Percentiles rank a stretch among this genome's conserved stretches.
These are phyloP conservation scores for Slavum lentiscoides DNA, from an alignment of 2,888 invertebrate genomes.

Conservation along the genomic window DNA sequence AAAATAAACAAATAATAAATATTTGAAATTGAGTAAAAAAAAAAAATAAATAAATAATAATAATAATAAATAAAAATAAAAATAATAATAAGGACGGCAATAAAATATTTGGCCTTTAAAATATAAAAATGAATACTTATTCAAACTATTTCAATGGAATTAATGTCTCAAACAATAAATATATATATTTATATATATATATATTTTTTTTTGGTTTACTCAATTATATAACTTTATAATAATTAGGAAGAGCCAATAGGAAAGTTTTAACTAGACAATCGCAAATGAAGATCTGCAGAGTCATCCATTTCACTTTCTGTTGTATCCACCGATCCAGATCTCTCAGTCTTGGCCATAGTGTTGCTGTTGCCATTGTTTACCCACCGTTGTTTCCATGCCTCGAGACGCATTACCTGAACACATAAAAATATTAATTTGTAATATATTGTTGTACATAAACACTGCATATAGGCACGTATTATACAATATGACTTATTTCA, in stretches of 20 bases:
- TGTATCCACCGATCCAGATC: constrained; percentile 60
- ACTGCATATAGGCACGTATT: too few species aligned
- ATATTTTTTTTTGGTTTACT: background rate
- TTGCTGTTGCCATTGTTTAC: constrained; percentile 59
- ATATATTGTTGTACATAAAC: background rate
- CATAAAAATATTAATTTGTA: background rate
- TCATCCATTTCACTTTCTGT: constrained; percentile 64
- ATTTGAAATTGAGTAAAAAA: constrained; percentile 17
- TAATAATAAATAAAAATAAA: constrained; percentile 26
- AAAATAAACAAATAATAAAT: constrained; percentile 49
- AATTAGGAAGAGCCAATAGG: background rate
- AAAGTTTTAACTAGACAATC: constrained; percentile 52
- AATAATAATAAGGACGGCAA: constrained; percentile 44
- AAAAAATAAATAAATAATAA: too few species aligned
- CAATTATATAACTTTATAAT: constrained; percentile 5
- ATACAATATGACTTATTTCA: background rate
- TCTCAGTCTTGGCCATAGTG: constrained; percentile 59
- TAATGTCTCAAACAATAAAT: background rate
- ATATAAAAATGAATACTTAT: constrained; percentile 11
- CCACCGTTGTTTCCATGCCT: constrained; percentile 65
- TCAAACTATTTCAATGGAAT: constrained; percentile 31
- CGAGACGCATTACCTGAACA: constrained; percentile 72
- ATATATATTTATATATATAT: background rate
- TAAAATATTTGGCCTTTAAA: constrained; percentile 32
- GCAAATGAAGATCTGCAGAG: constrained; percentile 57